phyloP scores from a whole-genome alignment of 2,797 vertebrate genomes.

The Anisognathus igniventris region DNA sequence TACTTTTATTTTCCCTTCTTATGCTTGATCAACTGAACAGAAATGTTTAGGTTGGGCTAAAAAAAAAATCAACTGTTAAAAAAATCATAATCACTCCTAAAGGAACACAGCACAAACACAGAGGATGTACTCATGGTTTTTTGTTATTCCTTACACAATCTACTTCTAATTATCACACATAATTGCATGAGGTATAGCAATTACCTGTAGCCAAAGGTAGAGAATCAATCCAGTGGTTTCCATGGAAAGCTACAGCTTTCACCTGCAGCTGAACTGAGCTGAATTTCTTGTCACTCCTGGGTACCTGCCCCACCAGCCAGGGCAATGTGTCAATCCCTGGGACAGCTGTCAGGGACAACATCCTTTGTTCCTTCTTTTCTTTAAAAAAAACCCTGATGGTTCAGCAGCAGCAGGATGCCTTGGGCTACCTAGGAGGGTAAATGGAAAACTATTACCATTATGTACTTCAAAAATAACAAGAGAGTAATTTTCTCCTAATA shows the following conservation, averaged over 20 bases:
- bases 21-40: neutral
- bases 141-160: neutral
- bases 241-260: neutral
- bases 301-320: fast-evolving
- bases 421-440: neutral
- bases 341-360: neutral
- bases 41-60: neutral
- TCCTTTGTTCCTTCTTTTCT: neutral
- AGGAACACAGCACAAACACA: neutral
- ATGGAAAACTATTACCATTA: constrained; percentile 23
- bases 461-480: constrained; percentile 8
- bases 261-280: neutral
- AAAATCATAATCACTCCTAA: neutral
- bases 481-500: constrained; percentile 17
- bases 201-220: neutral
- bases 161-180: neutral
- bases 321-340: neutral
- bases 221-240: neutral
- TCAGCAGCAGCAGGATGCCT: neutral
- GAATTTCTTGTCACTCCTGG: neutral
- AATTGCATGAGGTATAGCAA: neutral
- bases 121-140: neutral
- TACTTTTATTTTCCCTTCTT: neutral
- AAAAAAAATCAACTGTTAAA: neutral
- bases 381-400: neutral